Conservation (phyloP, 2,113 vertebrate species). For the Passerina amoena region DNA sequence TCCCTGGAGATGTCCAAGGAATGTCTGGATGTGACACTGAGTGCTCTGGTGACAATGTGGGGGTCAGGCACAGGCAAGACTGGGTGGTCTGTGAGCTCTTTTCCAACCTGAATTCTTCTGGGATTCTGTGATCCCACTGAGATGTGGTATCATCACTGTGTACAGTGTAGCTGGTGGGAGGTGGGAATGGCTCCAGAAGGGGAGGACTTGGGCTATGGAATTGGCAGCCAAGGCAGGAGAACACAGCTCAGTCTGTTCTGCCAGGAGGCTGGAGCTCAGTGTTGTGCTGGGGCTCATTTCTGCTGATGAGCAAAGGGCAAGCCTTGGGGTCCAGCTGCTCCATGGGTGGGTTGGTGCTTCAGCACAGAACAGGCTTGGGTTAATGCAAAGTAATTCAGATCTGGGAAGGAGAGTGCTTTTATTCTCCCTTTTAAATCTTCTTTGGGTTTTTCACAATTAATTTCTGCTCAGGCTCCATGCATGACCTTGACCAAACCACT, state of each 20-base stretch:
- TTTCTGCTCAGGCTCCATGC: neutral
- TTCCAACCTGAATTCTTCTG: neutral
- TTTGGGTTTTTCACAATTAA: neutral
- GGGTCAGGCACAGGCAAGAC: fast-evolving
- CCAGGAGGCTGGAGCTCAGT: neutral
- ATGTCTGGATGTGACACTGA: fast-evolving
- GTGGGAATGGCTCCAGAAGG: neutral
- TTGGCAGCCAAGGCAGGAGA: neutral
- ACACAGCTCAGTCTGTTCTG: neutral
- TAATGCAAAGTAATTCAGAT: neutral
- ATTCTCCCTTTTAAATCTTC: neutral
- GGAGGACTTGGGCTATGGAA: neutral
- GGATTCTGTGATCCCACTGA: neutral
- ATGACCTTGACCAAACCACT: neutral
- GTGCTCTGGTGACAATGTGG: neutral
- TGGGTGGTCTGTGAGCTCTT: fast-evolving
- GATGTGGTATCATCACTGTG: no score
- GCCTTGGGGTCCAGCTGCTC: neutral
- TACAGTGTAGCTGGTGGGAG: fast-evolving
- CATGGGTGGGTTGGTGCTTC: neutral
- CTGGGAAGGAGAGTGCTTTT: neutral
- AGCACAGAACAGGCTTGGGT: neutral
- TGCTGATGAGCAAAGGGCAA: neutral
- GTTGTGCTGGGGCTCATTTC: neutral
- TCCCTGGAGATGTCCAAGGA: neutral